Evolutionary conservation across 2,113 vertebrate genomes (phyloP).

Genomic region (Balaeniceps rex): DNA sequence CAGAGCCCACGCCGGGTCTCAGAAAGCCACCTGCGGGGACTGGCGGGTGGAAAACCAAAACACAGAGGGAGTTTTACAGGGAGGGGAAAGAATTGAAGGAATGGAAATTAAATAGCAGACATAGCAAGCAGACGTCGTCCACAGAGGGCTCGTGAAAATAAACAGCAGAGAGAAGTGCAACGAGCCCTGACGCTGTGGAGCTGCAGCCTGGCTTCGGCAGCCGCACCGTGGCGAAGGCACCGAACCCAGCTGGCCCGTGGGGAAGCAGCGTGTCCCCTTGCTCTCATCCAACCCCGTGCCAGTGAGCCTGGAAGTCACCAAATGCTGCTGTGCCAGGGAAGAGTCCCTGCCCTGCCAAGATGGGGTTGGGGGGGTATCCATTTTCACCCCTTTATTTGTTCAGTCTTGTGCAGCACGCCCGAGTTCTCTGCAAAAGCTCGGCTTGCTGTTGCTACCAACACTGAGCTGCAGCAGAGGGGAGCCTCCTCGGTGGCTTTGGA

Average conservation of each 20-base stretch:
- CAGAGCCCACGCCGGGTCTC: fast-evolving
- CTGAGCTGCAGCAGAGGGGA: neutral
- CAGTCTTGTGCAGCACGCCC: neutral
- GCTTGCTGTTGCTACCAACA: neutral
- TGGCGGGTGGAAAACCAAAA: neutral
- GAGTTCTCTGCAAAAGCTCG: neutral
- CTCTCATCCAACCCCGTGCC: neutral
- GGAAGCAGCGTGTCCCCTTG: neutral
- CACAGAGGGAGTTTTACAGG: neutral
- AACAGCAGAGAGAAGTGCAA: neutral
- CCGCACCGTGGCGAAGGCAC: fast-evolving
- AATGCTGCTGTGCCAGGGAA: neutral
- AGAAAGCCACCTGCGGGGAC: neutral
- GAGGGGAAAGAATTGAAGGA: neutral
- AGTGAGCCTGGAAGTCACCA: neutral
- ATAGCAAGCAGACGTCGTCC: neutral
- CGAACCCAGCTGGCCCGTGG: fast-evolving
- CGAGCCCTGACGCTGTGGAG: neutral
- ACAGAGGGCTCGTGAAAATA: neutral
- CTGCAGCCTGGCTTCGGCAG: neutral
- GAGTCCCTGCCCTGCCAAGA: neutral
- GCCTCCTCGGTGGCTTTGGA: neutral
- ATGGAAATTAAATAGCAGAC: slow-evolving; percentile 20
- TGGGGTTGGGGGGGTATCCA: fast-evolving
- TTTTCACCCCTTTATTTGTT: neutral